Evolutionary conservation across 2,113 vertebrate species (phyloP), one percentile per base, ranked within the genome.

Genomic region (Vulpes lagopus): DNA sequence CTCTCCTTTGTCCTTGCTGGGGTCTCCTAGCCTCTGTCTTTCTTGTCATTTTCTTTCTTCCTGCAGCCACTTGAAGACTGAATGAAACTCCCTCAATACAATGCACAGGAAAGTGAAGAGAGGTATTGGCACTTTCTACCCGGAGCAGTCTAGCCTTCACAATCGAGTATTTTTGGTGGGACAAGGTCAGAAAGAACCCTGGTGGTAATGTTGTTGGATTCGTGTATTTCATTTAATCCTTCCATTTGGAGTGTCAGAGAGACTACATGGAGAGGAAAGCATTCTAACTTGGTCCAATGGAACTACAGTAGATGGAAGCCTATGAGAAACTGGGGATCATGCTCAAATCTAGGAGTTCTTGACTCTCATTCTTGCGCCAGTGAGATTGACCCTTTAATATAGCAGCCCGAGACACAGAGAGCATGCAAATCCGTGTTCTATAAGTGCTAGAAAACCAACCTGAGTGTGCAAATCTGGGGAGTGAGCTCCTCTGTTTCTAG

Each of bases 401-500:
- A n/a, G 64, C 71, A 51, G 79, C n/a, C 16, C 32, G 69, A 80
- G 71, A 71, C 22, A 38, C 88, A 71, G 73, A 90, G 59, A 87
- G 1, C 11, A 1, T 17, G 1, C 7, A 20, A 25, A 5, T 38
- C 3, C 4, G 16, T 8, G 17, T 8, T 85, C 15, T 8, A 0
- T 7, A n/a, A 23, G 17, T 86, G 38, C 16, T 19, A 35, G 89
- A 57, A 89, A 94, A 62, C n/a, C 22, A 23, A 22, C 25, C 10
- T 62, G 67, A 67, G 30, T 59, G 16, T 32, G 49, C 32, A 69
- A 71, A 20, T 81, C 12, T 5, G 0, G 8, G 35, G 11, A 27
- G 65, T 0, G 5, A 78, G 3, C 3, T 8, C 22, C 3, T 78
- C 3, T 10, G 1, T 32, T 60, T 17, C 17, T 17, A 35, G 49